Percentiles rank a stretch among this genome's conserved stretches.
Evolutionary conservation across 92 coral and sea anemone genomes (phyloP).

Genomic region (Chrysogorgia sp.): DNA sequence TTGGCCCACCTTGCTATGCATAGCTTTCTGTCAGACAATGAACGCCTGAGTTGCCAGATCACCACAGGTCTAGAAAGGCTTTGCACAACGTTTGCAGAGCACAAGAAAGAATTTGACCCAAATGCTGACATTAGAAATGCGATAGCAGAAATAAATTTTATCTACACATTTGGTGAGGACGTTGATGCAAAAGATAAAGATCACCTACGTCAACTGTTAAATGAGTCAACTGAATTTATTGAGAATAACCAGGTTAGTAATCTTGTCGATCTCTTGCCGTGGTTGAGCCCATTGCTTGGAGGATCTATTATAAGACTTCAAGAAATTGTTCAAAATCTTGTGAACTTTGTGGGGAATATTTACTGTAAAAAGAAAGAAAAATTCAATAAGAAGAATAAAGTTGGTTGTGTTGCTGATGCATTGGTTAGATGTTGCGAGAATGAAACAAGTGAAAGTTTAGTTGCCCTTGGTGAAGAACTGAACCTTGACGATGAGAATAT

Average conservation of each 20-base stretch:
- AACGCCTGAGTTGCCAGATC: constrained; percentile 57
- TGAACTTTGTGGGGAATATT: constrained; percentile 69
- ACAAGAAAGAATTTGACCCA: constrained; percentile 79
- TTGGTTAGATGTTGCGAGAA: constrained; percentile 48
- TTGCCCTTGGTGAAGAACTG: constrained; percentile 55
- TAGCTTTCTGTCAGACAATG: constrained; percentile 70
- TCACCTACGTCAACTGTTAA: constrained; percentile 75
- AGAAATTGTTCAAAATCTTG: constrained; percentile 69
- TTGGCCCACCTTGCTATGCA: constrained; percentile 90
- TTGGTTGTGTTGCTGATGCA: constrained; percentile 65
- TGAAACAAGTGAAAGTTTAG: constrained; percentile 37
- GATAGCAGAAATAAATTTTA: constrained; percentile 74
- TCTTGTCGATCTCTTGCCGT: constrained; percentile 92
- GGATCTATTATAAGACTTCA: constrained; percentile 73
- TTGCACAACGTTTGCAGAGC: constrained; percentile 68
- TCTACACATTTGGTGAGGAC: constrained; percentile 77
- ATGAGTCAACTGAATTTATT: constrained; percentile 79
- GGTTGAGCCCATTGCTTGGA: constrained; percentile 78
- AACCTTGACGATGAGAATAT: constrained; percentile 77
- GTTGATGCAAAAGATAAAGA: constrained; percentile 67
- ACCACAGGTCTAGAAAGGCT: constrained; percentile 17
- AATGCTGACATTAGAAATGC: constrained; percentile 53
- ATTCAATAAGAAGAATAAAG: constrained; percentile 19
- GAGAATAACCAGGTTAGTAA: constrained; percentile 87
- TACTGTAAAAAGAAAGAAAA: constrained; percentile 51